Percentiles rank a stretch among this genome's conserved stretches.
These are phyloP conservation scores for Bubalus kerabau DNA, from an alignment of 2,113 vertebrate genomes.

Conservation along the genomic window DNA sequence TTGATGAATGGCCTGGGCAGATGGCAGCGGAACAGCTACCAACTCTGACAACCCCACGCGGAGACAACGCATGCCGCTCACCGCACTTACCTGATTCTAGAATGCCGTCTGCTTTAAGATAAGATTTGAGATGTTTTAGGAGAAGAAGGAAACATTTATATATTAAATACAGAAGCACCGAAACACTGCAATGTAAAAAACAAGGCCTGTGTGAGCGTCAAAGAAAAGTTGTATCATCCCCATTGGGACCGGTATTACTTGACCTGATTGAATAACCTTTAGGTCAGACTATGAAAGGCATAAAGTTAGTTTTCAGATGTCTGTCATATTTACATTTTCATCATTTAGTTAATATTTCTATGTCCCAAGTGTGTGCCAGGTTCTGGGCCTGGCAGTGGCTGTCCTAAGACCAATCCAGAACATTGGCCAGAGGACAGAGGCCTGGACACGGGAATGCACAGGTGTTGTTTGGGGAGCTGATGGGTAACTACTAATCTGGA, in stretches of 20 bases:
- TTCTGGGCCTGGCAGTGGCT: not conserved
- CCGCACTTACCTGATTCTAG: not conserved
- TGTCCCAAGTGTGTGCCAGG: not conserved
- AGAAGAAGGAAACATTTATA: not conserved
- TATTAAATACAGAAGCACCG: not conserved
- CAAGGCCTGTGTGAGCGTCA: not conserved
- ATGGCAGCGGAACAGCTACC: not conserved
- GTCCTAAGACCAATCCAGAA: not conserved
- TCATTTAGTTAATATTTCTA: not conserved
- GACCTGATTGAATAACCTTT: not conserved
- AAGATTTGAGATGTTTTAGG: not conserved
- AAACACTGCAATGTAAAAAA: not conserved
- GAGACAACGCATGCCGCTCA: not conserved
- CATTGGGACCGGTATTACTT: not conserved
- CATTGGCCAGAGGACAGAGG: not conserved
- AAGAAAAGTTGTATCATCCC: not conserved
- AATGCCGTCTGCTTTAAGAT: not conserved
- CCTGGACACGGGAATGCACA: not conserved
- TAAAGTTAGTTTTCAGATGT: not conserved
- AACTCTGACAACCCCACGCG: rapidly evolving
- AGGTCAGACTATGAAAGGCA: not conserved
- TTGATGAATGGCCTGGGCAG: not conserved
- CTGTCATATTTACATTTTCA: not conserved
- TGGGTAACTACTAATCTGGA: not conserved
- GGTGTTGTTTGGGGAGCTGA: not conserved